These are phyloP conservation scores for Spisula subtruncata DNA, from an alignment of 2,888 invertebrate species.

Conservation along the genomic window DNA sequence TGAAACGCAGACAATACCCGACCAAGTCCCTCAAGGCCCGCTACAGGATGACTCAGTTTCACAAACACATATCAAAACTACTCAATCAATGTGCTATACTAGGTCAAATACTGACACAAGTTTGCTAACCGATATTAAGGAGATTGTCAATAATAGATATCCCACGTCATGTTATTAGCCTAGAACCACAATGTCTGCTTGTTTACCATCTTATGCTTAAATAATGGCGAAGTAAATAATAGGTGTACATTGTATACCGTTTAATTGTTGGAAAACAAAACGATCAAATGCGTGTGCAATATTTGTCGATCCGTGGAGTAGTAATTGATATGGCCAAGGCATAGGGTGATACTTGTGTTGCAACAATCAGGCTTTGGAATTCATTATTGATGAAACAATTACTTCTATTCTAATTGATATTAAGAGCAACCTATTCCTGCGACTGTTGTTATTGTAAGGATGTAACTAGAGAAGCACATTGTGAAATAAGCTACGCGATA, in stretches of 20 bases:
- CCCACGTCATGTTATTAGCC: no score
- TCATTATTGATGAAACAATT: slow-evolving; percentile 6
- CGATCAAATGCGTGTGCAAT: background rate
- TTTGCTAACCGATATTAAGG: no score
- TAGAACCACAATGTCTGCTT: background rate
- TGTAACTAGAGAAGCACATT: background rate
- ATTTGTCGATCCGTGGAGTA: background rate
- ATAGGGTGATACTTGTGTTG: background rate
- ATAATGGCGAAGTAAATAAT: background rate
- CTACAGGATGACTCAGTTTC: no score
- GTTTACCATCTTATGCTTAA: background rate
- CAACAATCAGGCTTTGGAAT: background rate
- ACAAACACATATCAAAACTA: no score
- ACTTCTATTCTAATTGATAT: background rate
- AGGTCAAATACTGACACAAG: no score
- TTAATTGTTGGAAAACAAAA: background rate
- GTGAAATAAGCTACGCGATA: background rate
- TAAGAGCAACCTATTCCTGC: background rate
- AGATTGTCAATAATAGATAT: no score
- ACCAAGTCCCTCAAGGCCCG: no score
- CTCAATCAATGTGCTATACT: no score
- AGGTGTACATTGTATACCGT: background rate
- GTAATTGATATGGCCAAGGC: background rate
- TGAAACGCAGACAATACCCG: no score
- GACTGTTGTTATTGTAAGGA: background rate